Evolutionary conservation across 2,797 vertebrate species (phyloP).

Genomic region (Hypotaenidia philippensis): DNA sequence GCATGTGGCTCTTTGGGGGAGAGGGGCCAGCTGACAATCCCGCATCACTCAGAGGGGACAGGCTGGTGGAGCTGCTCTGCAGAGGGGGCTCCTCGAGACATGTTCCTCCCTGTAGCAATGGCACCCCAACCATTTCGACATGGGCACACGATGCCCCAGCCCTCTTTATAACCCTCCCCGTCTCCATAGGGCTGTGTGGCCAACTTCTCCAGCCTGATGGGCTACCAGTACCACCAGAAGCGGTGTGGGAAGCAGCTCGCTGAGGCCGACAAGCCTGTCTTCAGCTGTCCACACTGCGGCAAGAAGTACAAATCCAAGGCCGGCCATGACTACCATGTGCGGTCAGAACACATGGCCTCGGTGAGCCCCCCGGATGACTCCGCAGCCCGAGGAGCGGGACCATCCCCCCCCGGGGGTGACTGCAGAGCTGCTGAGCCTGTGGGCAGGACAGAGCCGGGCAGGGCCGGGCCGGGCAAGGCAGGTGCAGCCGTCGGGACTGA

Average conservation of each 20-base stretch:
- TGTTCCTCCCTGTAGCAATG: accelerated
- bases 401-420: background rate
- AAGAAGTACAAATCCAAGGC: constrained; percentile 96
- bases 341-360: constrained; percentile 82
- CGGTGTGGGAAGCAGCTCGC: constrained; percentile 90
- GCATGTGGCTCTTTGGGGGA: accelerated
- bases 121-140: accelerated
- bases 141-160: accelerated
- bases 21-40: accelerated
- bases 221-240: constrained; percentile 97
- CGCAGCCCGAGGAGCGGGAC: constrained; percentile 24
- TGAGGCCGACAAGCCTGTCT: constrained; percentile 89
- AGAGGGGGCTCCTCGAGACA: accelerated
- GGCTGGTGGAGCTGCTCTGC: background rate
- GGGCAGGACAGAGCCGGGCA: constrained; percentile 60
- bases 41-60: accelerated
- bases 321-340: constrained; percentile 92
- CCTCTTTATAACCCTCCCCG: background rate
- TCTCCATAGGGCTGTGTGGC: constrained; percentile 88
- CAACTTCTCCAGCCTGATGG: constrained; percentile 95
- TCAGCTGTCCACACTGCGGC: constrained; percentile 90
- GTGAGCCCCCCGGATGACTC: constrained; percentile 46
- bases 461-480: constrained; percentile 63
- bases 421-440: constrained; percentile 53
- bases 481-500: constrained; percentile 37